Base-by-base conservation (phyloP, 2,113 vertebrate genomes). In the Leucopternis melanops region DNA sequence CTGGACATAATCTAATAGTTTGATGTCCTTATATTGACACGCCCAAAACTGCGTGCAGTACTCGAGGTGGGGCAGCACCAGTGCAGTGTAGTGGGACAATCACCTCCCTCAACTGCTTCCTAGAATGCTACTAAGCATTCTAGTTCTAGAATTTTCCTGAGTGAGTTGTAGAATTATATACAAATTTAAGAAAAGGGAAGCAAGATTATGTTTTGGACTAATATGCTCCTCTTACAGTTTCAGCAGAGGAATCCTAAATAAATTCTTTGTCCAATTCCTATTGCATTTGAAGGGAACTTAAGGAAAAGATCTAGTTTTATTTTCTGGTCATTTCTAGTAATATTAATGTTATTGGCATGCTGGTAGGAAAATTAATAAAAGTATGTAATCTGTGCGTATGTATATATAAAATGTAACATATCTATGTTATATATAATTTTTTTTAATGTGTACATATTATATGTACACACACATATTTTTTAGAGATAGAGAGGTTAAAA, bases 61-160 rank as follows among this genome's bases (percentile, higher is more conserved):
- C 27, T 72, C 1, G 1, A 65, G 19, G 27, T 65, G n/a, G 31
- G n/a, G 27, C 66, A 0, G 2, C 19, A 40, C n/a, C 10, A 57
- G 36, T 52, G 69, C 36, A 18, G 44, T 17, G 8, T 15, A 25
- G 10, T 29, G 31, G 27, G 70, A 29, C 22, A 34, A 17, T 44
- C 2, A 0, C 61, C 31, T 55, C 29, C 32, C 16, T 81, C 47
- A 32, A 6, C 14, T 55, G 25, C 10, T 69, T 22, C 21, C 16
- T 87, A 11, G 54, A 55, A 55, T 52, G 15, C 29, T 80, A 42
- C 40, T 50, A n/a, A 73, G 21, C 12, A n/a, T 67, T 91, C 22
- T 78, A 38, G n/a, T 32, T 78, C 40, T 66, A n/a, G 54, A 26
- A 27, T 57, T 73, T 65, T 62, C 32, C 50, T 9, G 6, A 29